A percentile compares a stretch with the other conserved stretches of the same genome.
These are phyloP conservation scores for Drosophila suboccidentalis DNA, from an alignment of 2,888 invertebrate genomes.

Conservation along the genomic window DNA sequence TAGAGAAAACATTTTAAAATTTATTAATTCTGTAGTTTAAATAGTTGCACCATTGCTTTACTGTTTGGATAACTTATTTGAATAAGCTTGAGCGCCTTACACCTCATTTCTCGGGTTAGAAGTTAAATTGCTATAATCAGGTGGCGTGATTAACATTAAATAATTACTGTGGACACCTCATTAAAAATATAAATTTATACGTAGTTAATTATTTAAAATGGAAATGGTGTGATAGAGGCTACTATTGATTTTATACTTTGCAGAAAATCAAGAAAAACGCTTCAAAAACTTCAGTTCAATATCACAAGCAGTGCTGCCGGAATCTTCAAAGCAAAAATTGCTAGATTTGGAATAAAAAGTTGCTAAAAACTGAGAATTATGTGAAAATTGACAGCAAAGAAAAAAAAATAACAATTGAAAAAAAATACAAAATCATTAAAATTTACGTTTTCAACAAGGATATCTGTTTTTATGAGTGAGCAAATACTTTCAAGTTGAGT, in stretches of 20 bases:
- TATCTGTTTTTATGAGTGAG: too few species aligned
- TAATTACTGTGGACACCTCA: neutral
- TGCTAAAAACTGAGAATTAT: too few species aligned
- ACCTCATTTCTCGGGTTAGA: neutral
- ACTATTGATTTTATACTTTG: neutral
- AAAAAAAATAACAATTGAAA: too few species aligned
- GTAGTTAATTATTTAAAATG: constrained; percentile 1
- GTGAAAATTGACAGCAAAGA: too few species aligned
- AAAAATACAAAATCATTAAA: too few species aligned
- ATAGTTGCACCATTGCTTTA: neutral
- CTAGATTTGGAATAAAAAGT: too few species aligned
- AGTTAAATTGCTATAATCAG: neutral
- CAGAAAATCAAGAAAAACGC: too few species aligned
- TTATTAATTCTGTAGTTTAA: neutral
- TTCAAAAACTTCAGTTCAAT: too few species aligned
- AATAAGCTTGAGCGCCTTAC: neutral
- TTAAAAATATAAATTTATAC: neutral
- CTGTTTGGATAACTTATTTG: neutral
- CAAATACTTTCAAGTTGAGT: too few species aligned
- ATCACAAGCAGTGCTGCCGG: too few species aligned
- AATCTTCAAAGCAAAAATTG: too few species aligned
- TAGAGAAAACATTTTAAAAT: neutral
- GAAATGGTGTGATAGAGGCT: neutral
- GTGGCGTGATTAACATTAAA: neutral
- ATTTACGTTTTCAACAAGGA: too few species aligned